phyloP scores from a whole-genome alignment of 2,113 vertebrate species.

The Myodes glareolus region DNA sequence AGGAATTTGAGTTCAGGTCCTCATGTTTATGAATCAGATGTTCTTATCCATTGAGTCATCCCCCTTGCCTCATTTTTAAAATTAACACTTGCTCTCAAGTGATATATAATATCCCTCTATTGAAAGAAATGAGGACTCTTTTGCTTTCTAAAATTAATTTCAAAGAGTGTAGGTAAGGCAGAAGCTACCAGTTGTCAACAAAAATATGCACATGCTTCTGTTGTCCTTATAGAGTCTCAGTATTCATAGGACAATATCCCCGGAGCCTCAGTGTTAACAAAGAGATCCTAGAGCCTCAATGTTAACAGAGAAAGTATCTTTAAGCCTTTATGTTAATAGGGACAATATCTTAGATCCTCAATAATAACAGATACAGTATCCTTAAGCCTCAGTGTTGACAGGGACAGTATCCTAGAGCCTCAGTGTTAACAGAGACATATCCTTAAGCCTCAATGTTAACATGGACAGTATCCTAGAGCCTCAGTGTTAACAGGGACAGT shows the following conservation, averaged over 20 bases:
- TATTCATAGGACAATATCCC: not conserved
- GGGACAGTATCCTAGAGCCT: too few species aligned
- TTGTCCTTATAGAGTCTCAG: not conserved
- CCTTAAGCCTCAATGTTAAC: too few species aligned
- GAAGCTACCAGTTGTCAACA: not conserved
- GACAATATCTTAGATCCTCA: not conserved
- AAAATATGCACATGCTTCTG: not conserved
- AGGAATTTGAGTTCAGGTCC: not conserved
- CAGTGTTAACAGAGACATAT: too few species aligned
- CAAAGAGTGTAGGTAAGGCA: not conserved
- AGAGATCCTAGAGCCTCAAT: not conserved
- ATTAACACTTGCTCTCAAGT: not conserved
- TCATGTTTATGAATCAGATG: not conserved
- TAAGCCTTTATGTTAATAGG: not conserved
- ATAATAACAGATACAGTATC: not conserved
- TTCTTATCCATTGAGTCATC: not conserved
- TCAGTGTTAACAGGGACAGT: too few species aligned
- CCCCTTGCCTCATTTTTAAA: not conserved
- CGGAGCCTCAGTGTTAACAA: not conserved
- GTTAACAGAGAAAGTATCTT: not conserved
- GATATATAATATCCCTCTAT: not conserved
- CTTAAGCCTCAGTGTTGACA: too few species aligned
- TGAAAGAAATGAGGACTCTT: not conserved
- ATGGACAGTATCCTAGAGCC: too few species aligned
- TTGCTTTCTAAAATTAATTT: constrained; percentile 17